phyloP scores from a whole-genome alignment of 2,888 invertebrate species.

The Chirona hameri region DNA sequence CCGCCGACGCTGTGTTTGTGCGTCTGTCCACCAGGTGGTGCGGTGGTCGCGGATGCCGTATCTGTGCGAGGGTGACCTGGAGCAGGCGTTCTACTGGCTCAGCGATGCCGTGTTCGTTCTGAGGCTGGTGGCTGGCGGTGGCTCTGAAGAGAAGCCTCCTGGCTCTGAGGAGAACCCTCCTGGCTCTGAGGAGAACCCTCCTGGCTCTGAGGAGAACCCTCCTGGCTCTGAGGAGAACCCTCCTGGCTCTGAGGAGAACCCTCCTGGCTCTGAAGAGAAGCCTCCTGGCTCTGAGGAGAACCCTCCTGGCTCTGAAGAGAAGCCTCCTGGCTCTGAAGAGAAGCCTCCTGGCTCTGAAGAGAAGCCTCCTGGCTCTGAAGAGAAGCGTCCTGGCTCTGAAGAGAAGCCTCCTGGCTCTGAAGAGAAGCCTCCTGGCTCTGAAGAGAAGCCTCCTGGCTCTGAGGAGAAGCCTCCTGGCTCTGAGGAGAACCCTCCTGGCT shows the following conservation, averaged over 20 bases:
- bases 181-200: not conserved
- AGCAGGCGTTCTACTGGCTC: slow-evolving; percentile 55
- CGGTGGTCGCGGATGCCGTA: slow-evolving; percentile 91
- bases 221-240: not conserved
- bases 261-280: not conserved
- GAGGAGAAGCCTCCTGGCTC: too few relatives aligned
- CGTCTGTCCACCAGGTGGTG: slow-evolving; percentile 59
- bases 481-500: too few relatives aligned
- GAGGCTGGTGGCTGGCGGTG: not conserved
- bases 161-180: not conserved
- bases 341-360: not conserved
- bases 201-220: not conserved
- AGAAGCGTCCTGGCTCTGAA: not conserved
- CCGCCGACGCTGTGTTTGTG: too few relatives aligned
- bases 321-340: not conserved
- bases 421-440: not conserved
- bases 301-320: not conserved
- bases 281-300: too few relatives aligned
- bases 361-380: not conserved
- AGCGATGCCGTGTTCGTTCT: slow-evolving; percentile 50
- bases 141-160: not conserved
- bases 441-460: not conserved
- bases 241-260: not conserved
- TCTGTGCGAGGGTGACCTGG: slow-evolving; percentile 92
- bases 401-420: not conserved